Percentiles rank a stretch among this genome's conserved stretches.
Evolutionary conservation across 1,140 invertebrate genomes (phyloP).

Genomic region (Heterodera schachtii): DNA sequence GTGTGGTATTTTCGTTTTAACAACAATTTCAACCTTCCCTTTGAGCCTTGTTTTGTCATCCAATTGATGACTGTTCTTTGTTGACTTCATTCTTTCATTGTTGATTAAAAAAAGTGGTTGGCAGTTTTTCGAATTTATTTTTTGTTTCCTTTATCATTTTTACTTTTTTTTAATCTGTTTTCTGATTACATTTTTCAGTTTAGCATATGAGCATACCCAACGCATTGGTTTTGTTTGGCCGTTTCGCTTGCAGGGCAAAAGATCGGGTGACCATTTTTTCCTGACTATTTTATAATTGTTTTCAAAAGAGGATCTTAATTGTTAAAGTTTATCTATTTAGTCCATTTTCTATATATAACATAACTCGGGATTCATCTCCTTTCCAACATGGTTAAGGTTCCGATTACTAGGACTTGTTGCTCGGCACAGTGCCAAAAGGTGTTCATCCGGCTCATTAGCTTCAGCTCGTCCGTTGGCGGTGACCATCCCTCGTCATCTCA

Average conservation of each 20-base stretch:
- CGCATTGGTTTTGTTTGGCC: neutral
- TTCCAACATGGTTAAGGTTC: too few relatives aligned
- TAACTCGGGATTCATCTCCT: too few relatives aligned
- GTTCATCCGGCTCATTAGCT: neutral
- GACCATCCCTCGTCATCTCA: neutral
- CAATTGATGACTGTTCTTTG: too few relatives aligned
- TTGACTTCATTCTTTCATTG: conserved; percentile 2
- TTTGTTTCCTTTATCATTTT: neutral
- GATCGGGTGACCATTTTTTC: neutral
- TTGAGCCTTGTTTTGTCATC: too few relatives aligned
- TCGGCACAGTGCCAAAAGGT: neutral
- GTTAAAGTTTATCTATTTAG: too few relatives aligned
- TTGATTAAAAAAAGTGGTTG: conserved; percentile 27
- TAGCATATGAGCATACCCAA: neutral
- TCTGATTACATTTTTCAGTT: too few relatives aligned
- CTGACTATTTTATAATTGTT: neutral
- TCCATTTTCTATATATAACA: too few relatives aligned
- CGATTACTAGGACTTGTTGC: neutral
- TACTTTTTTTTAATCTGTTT: too few relatives aligned
- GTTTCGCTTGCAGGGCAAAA: neutral
- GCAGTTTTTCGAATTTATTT: conserved; percentile 15
- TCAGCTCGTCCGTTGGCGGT: neutral
- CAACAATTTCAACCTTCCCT: too few relatives aligned
- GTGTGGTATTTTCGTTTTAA: too few relatives aligned
- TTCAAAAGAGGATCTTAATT: too few relatives aligned